Evolutionary conservation across 2,888 invertebrate genomes (phyloP).

Genomic region (Troglohyphantes excavatus): DNA sequence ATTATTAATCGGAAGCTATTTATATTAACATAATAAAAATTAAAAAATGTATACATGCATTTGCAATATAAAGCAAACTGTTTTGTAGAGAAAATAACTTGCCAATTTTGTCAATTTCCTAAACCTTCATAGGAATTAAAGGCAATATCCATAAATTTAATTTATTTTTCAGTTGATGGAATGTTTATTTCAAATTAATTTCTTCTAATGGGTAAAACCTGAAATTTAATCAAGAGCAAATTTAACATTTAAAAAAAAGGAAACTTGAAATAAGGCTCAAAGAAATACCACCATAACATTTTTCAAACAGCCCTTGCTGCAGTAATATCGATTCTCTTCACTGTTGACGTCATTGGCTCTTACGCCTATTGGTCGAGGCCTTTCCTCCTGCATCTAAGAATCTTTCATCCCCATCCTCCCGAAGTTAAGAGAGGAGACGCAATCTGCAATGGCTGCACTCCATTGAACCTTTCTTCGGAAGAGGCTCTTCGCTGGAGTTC

Average conservation of each 20-base stretch:
- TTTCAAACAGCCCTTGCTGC: constrained; percentile 75
- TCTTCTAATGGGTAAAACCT: too few relatives aligned
- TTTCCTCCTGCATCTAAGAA: constrained; percentile 71
- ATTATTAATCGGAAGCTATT: too few relatives aligned
- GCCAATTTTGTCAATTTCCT: too few relatives aligned
- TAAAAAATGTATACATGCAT: too few relatives aligned
- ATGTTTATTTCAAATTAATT: too few relatives aligned
- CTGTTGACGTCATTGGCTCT: constrained; percentile 73
- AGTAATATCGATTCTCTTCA: constrained; percentile 77
- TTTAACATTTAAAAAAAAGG: constrained; percentile 5
- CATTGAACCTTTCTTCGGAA: constrained; percentile 68
- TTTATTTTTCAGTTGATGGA: too few relatives aligned
- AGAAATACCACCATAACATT: constrained; percentile 76
- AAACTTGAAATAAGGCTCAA: constrained; percentile 18
- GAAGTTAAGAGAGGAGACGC: constrained; percentile 51
- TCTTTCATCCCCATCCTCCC: constrained; percentile 73
- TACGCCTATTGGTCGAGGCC: constrained; percentile 75
- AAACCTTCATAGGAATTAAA: too few relatives aligned
- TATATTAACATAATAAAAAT: too few relatives aligned
- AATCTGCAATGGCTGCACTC: constrained; percentile 73
- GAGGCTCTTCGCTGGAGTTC: constrained; percentile 54
- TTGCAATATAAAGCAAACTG: too few relatives aligned
- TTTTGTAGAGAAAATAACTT: too few relatives aligned
- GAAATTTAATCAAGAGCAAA: constrained; percentile 1
- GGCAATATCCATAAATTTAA: too few relatives aligned